phyloP scores from a whole-genome alignment of 2,113 vertebrate species.

The Grallaria varia region DNA sequence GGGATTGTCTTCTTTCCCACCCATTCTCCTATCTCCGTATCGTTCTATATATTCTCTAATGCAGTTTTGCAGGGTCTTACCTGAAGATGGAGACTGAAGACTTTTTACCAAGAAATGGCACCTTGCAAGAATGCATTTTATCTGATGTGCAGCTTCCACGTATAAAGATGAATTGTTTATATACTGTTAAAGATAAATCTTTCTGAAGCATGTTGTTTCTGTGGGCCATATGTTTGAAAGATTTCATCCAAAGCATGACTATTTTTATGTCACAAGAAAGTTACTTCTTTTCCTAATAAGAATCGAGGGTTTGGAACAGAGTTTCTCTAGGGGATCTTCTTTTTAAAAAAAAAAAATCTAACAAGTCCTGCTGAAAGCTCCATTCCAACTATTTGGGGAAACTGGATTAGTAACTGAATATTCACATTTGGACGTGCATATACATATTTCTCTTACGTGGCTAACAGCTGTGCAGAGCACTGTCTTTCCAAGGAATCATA shows the following conservation, averaged over 20 bases:
- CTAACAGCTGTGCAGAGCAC: conserved; percentile 26
- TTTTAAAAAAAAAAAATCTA: not conserved
- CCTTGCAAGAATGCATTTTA: not conserved
- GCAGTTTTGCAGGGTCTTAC: not conserved
- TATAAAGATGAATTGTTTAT: not conserved
- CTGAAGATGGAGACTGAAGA: not conserved
- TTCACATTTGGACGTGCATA: conserved; percentile 4
- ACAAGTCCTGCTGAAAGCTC: not conserved
- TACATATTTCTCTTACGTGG: conserved; percentile 23
- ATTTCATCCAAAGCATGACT: not conserved
- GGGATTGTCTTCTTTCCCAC: not conserved
- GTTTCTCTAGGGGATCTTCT: not conserved
- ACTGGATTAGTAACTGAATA: not conserved
- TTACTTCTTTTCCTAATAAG: not conserved
- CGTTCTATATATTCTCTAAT: not conserved
- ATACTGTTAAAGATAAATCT: not conserved
- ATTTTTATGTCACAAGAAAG: not conserved
- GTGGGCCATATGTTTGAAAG: not conserved
- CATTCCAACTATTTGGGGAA: not conserved
- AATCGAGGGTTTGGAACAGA: not conserved
- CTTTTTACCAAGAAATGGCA: not conserved
- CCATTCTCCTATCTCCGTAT: accelerated
- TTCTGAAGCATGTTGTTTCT: not conserved
- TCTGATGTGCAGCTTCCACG: not conserved
- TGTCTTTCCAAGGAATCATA: conserved; percentile 6